Conservation (phyloP, 2,888 invertebrate genomes). For the Polymixis lichenea region DNA sequence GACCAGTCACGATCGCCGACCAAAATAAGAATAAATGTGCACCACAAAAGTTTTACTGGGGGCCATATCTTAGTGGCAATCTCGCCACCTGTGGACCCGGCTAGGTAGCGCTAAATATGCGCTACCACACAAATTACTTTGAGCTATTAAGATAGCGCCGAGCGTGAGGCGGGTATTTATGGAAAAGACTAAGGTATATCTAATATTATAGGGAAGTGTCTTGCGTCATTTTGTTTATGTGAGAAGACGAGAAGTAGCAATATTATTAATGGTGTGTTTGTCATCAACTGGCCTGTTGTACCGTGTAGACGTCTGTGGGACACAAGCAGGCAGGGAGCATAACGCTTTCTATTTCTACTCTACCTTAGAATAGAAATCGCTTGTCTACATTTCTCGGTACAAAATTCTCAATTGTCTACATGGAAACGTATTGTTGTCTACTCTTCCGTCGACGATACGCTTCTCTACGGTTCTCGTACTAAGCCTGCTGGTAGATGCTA, state of each 20-base stretch:
- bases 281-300: not conserved
- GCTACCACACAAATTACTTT: constrained; percentile 63
- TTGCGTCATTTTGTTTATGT: constrained; percentile 36
- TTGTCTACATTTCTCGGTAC: no score
- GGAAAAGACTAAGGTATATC: constrained; percentile 33
- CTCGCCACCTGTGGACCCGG: constrained; percentile 63
- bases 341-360: no score
- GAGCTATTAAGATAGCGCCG: constrained; percentile 54
- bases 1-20: constrained; percentile 77
- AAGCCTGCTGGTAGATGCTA: no score
- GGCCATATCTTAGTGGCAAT: constrained; percentile 63
- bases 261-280: not conserved
- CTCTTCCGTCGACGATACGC: no score
- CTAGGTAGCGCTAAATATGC: constrained; percentile 51
- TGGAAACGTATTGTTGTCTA: no score
- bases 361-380: no score
- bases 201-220: constrained; percentile 32
- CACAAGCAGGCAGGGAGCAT: no score
- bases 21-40: constrained; percentile 68
- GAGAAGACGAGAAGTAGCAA: constrained; percentile 3
- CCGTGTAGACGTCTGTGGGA: not conserved
- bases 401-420: no score
- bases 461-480: no score
- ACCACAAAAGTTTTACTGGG: constrained; percentile 59
- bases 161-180: constrained; percentile 33